Evolutionary conservation across 2,888 invertebrate species (phyloP), one percentile per base, ranked within the genome.

Genomic region (Lasioglossum villosulum): DNA sequence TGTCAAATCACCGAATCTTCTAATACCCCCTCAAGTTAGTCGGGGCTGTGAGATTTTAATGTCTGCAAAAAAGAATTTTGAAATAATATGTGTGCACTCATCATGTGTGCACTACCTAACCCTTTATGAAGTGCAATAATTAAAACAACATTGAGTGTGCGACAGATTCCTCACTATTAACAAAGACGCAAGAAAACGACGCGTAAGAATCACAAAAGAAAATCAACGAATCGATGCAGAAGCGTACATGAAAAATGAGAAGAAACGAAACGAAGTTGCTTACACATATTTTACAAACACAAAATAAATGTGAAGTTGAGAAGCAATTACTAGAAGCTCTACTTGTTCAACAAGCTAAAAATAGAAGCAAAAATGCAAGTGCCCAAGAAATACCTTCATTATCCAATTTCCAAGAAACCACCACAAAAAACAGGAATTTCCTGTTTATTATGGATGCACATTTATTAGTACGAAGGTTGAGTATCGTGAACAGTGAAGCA

Each of bases 361-460:
- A 63, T 63, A 30, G 16, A 30, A 27, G 30, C 2, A 14, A 63
- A 63, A 63, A 63, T 63, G 5, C 30, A 0, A 16, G 6, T 30
- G 63, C 63, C 63, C 27, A 12, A 63, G 27, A 30, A 27, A 63
- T 30, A 63, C 63, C 63, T 14, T 27, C 63, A 63, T 63, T 63
- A 63, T 63, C 63, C 63, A 63, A 63, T 63, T 63, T 63, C 30
- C 56, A 34, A 56, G 52, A 74, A n/a, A 74, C 45, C 45, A 27
- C 37, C 8, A 52, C 30, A 63, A 63, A 63, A 30, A 63, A 63
- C 63, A 63, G 30, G 63, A 63, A 63, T 63, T 63, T 63, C 63
- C 63, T 63, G 63, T 63, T 63, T 6, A 63, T 63, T 63, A 63
- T 63, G 63, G 30, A 63, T 63, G 63, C 63, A 63, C 30, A 63